Percentiles rank a stretch among this genome's conserved stretches.
These are phyloP conservation scores for Brachypalpus laphriformis DNA, from an alignment of 2,888 invertebrate genomes.

Conservation along the genomic window DNA sequence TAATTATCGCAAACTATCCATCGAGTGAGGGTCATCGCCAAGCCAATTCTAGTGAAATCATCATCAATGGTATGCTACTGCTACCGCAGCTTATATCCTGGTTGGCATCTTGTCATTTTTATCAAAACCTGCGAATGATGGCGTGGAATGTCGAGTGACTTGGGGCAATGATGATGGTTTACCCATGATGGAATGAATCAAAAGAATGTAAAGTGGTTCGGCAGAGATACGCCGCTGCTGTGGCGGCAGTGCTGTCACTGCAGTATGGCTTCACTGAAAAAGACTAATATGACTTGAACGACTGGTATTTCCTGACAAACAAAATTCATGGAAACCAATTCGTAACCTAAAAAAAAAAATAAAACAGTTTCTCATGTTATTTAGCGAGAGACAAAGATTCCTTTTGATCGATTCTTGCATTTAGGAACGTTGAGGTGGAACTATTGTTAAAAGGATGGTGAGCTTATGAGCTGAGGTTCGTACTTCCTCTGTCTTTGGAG, in stretches of 20 bases:
- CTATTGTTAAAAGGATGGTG: neutral
- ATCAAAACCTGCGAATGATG: constrained; percentile 65
- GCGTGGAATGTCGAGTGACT: constrained; percentile 50
- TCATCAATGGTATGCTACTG: constrained; percentile 46
- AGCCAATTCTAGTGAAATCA: constrained; percentile 56
- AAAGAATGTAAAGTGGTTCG: constrained; percentile 68
- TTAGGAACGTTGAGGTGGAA: neutral
- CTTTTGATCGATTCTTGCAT: constrained; percentile 9
- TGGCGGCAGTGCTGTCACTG: constrained; percentile 33
- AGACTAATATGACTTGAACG: constrained; percentile 16
- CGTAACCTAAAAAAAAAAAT: neutral
- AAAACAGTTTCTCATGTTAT: neutral
- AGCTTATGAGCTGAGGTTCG: no score
- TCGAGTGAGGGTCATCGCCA: constrained; percentile 47
- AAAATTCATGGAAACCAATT: constrained; percentile 51
- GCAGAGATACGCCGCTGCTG: constrained; percentile 46
- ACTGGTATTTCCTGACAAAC: constrained; percentile 50
- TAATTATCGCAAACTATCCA: constrained; percentile 61
- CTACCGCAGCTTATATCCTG: constrained; percentile 41
- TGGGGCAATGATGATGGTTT: constrained; percentile 31
- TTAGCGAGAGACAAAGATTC: neutral
- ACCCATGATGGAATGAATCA: constrained; percentile 26
- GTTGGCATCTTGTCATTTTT: constrained; percentile 71
- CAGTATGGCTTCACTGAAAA: constrained; percentile 1
- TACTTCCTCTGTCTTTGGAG: no score